These are phyloP conservation scores for Oreochromis spilurus DNA, from an alignment of 2,113 vertebrate genomes.

Conservation along the genomic window DNA sequence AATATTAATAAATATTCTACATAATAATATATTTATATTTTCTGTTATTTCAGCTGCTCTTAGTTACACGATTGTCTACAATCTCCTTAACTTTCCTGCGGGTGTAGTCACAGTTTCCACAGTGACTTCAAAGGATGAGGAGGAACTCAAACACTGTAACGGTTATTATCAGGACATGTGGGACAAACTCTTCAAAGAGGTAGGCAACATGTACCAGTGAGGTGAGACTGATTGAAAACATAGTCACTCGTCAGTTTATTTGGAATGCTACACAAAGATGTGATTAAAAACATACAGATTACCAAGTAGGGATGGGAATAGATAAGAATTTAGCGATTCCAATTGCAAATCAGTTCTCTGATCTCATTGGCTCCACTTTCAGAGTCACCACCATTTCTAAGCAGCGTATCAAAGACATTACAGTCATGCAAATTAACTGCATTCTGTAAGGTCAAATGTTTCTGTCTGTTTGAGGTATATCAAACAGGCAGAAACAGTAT, in stretches of 20 bases:
- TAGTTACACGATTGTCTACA: conserved; percentile 77
- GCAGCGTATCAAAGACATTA: not conserved
- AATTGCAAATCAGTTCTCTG: not conserved
- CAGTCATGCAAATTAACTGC: not conserved
- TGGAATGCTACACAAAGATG: not conserved
- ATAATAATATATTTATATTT: not conserved
- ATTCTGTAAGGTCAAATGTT: not conserved
- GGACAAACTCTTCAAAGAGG: conserved; percentile 78
- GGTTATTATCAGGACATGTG: conserved; percentile 76
- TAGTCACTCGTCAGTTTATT: not conserved
- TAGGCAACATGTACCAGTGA: conserved; percentile 19
- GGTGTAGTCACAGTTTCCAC: conserved; percentile 82
- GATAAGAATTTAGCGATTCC: not conserved
- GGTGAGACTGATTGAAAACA: rapidly evolving
- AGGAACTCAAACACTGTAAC: conserved; percentile 72
- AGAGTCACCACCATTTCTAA: not conserved
- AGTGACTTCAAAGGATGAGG: conserved; percentile 81
- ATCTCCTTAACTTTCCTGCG: conserved; percentile 80
- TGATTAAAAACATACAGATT: not conserved
- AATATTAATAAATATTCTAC: not conserved
- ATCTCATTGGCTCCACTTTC: not conserved
- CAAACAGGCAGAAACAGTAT: not conserved
- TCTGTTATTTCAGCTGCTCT: conserved; percentile 53
- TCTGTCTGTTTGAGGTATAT: not conserved
- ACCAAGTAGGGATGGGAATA: not conserved